Evolutionary conservation across 2,888 invertebrate species (phyloP).

Genomic region (Steromphala cineraria): DNA sequence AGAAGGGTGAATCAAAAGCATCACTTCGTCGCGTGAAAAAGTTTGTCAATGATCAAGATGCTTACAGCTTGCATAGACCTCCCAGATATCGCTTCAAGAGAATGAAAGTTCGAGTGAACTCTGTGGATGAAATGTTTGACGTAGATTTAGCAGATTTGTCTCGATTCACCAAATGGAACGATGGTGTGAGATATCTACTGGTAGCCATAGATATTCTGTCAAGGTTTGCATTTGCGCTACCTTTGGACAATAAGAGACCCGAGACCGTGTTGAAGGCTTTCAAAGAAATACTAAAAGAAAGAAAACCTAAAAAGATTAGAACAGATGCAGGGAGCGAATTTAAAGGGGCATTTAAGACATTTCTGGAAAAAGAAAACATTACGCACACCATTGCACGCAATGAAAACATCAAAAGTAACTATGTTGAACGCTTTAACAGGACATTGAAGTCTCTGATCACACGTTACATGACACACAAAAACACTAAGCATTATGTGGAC

Average conservation of each 20-base stretch:
- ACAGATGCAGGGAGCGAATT: neutral
- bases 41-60: neutral
- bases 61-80: neutral
- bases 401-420: neutral
- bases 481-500: neutral
- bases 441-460: neutral
- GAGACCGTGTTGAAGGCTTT: neutral
- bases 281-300: neutral
- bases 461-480: neutral
- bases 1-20: neutral
- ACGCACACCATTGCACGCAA: neutral
- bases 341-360: neutral
- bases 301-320: neutral
- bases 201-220: neutral
- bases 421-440: conserved; percentile 7
- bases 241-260: neutral
- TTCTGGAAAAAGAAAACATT: neutral
- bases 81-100: neutral
- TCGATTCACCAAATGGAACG: neutral
- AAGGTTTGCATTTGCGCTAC: neutral
- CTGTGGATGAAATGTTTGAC: conserved; percentile 4
- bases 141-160: neutral
- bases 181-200: neutral
- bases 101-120: neutral
- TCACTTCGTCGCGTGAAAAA: neutral